Base-by-base conservation (phyloP, 2,888 invertebrate species). In the Nasonia oneida region DNA sequence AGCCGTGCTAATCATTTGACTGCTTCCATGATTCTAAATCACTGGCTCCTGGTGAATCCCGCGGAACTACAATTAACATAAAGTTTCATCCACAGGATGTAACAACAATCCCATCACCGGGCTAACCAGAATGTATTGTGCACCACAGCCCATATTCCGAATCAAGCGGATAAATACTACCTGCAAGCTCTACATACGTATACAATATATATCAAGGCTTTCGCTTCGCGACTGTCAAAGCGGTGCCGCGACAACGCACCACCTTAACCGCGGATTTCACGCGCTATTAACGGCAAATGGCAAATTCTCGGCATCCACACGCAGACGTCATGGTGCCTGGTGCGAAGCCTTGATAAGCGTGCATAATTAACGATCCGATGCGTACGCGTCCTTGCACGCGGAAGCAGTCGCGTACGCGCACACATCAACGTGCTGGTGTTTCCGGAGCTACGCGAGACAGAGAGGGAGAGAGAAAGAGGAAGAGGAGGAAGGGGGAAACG, bases 261-360 rank as follows among this genome's bases (percentile, higher is more conserved):
- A 39, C 73, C 73, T 12, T 33, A 3, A 42, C 39, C 73, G 42
- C 73, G 39, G 39, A 71, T 80, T 82, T 82, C 47, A 75, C 75
- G 75, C 75, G 75, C 82, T 82, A 82, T 82, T 82, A 82, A 67
- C 42, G 50, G 8, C 75, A 5, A 82, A 75, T 82, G 67, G 75
- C 75, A 75, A 75, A 64, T 71, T 80, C 80, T 53, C 53, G 80
- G 39, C 50, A 29, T 23, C 23, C 39, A 33, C 39, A 50, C 61
- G 2, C 23, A 81, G 18, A 57, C 42, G 42, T 67, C 47, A 73
- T 47, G 8, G 57, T 39, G 29, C 23, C 57, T 3, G 23, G 37
- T n/a, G 33, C 37, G 39, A 67, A 23, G 47, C 23, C 18, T 39
- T 81, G 53, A 81, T 73, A 81, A 81, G 80, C 80, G 71, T 15